phyloP scores from a whole-genome alignment of 2,113 vertebrate species.

The Mobula hypostoma region DNA sequence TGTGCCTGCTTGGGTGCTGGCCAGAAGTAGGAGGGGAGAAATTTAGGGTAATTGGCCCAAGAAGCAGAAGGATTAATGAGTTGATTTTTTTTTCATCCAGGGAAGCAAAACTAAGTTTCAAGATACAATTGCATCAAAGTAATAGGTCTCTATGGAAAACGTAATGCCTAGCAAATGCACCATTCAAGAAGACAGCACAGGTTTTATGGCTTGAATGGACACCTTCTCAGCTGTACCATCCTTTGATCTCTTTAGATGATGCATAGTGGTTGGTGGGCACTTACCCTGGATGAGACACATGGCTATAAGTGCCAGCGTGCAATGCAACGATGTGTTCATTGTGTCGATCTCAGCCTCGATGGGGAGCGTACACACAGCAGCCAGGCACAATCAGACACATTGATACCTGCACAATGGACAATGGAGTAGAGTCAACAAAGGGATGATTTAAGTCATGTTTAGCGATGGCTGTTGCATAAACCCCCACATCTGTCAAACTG shows the following conservation, averaged over 20 bases:
- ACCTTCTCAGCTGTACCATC: background rate
- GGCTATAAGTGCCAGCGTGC: constrained; percentile 9
- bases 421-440: constrained; percentile 8
- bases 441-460: background rate
- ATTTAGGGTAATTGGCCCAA: background rate
- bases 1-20: background rate
- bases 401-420: constrained; percentile 37
- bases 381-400: constrained; percentile 28
- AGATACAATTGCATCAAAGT: background rate
- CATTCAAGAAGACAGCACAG: background rate
- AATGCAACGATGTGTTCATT: background rate
- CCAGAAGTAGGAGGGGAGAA: background rate
- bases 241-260: background rate
- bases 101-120: background rate
- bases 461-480: background rate
- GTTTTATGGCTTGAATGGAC: background rate
- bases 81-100: background rate
- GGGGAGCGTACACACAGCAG: constrained; percentile 5
- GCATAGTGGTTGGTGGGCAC: background rate
- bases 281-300: constrained; percentile 32
- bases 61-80: background rate
- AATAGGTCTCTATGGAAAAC: background rate
- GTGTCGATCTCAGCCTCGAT: constrained; percentile 26
- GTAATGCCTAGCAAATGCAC: no score
- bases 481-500: constrained; percentile 22